Conservation (phyloP, 2,888 invertebrate genomes). For the Tinea semifulvella region DNA sequence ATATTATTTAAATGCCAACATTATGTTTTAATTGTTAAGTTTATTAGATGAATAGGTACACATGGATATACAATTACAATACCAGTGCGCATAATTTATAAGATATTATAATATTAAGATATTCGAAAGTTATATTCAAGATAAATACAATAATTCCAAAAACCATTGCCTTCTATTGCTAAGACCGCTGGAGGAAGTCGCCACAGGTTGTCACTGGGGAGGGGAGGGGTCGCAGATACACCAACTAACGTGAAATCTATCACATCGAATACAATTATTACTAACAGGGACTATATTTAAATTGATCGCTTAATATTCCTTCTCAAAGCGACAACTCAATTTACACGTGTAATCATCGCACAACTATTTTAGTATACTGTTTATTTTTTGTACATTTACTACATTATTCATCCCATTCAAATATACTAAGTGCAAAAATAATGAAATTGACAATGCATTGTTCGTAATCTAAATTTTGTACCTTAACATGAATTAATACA, state of each 20-base stretch:
- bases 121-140: background rate
- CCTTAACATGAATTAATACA: constrained; percentile 31
- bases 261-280: constrained; percentile 48
- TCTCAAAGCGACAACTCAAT: constrained; percentile 50
- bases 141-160: background rate
- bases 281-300: constrained; percentile 34
- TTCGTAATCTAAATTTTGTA: constrained; percentile 52
- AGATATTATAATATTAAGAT: too few species aligned
- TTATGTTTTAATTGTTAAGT: too few species aligned
- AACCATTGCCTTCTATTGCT: constrained; percentile 15
- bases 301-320: constrained; percentile 43
- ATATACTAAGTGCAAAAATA: constrained; percentile 11
- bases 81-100: too few species aligned
- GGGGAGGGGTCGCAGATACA: constrained; percentile 54
- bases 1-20: too few species aligned
- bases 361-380: too few species aligned
- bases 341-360: constrained; percentile 43
- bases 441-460: constrained; percentile 36
- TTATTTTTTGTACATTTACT: constrained; percentile 36
- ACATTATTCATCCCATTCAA: constrained; percentile 16
- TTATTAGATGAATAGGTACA: too few species aligned
- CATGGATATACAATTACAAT: too few species aligned
- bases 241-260: constrained; percentile 49
- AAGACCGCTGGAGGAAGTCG: constrained; percentile 35
- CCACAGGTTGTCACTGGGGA: constrained; percentile 37